These are phyloP conservation scores for Polypterus senegalus DNA, from an alignment of 2,113 vertebrate species.

Conservation along the genomic window DNA sequence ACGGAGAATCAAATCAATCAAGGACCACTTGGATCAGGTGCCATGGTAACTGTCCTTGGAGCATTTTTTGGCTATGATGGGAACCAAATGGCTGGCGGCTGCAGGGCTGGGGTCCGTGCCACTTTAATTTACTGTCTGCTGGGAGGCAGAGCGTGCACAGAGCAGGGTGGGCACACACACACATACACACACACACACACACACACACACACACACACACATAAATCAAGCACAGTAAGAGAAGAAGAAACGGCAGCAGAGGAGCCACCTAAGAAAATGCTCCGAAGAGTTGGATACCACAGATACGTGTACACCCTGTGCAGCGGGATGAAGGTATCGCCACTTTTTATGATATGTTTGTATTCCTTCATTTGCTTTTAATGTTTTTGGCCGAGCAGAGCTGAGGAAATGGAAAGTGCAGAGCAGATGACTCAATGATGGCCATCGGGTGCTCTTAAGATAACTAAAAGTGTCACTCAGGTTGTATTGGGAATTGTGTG, in stretches of 20 bases:
- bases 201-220: too few species aligned
- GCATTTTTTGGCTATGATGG: slow-evolving; percentile 12
- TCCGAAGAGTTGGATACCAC: slow-evolving; percentile 44
- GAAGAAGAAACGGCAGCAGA: slow-evolving; percentile 14
- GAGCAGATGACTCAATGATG: too few species aligned
- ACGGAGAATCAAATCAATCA: slow-evolving; percentile 25
- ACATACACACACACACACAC: background rate
- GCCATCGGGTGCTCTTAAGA: too few species aligned
- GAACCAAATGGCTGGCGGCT: background rate
- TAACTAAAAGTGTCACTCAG: too few species aligned
- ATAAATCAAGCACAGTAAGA: slow-evolving; percentile 1
- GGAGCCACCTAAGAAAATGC: slow-evolving; percentile 33
- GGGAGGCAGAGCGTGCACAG: slow-evolving; percentile 8
- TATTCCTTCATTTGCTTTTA: too few species aligned
- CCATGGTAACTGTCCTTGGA: slow-evolving; percentile 44
- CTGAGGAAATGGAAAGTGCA: too few species aligned
- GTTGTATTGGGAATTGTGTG: too few species aligned
- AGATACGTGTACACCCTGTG: slow-evolving; percentile 43
- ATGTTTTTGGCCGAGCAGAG: too few species aligned
- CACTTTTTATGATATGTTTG: background rate
- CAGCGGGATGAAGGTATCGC: slow-evolving; percentile 38
- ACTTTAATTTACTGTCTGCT: background rate
- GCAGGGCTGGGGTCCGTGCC: background rate
- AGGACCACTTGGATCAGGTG: slow-evolving; percentile 24
- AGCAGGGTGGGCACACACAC: background rate